Conservation (phyloP, 1,140 invertebrate genomes). For the Antheraea mylitta region DNA sequence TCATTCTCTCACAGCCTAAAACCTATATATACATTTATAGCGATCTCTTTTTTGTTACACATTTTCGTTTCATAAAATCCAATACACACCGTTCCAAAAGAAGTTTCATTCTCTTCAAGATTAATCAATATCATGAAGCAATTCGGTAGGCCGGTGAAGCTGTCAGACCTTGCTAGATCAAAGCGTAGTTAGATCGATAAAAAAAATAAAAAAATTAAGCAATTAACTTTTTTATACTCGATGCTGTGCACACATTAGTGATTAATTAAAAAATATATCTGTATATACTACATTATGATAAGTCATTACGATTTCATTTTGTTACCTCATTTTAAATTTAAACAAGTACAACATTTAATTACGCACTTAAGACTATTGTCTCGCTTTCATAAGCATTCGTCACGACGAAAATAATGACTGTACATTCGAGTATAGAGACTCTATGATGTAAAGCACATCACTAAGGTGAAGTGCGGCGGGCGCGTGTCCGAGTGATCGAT, state of each 20-base stretch:
- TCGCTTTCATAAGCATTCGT: neutral
- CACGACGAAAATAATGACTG: neutral
- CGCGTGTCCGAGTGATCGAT: conserved; percentile 54
- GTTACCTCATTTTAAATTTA: neutral
- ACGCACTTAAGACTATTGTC: neutral
- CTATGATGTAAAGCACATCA: neutral
- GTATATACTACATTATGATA: neutral
- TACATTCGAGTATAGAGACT: neutral
- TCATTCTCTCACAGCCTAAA: too few relatives aligned
- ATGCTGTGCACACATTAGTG: neutral
- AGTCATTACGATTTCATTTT: conserved; percentile 2
- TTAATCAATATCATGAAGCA: too few relatives aligned
- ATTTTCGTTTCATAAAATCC: too few relatives aligned
- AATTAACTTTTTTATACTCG: neutral
- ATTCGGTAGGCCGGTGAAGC: too few relatives aligned
- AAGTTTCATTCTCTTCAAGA: too few relatives aligned
- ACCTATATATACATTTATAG: too few relatives aligned
- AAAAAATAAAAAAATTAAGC: too few relatives aligned
- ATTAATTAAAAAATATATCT: neutral
- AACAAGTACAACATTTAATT: neutral
- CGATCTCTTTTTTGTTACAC: too few relatives aligned
- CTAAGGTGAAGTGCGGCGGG: conserved; percentile 32
- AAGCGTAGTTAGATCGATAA: too few relatives aligned
- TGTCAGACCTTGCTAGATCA: too few relatives aligned
- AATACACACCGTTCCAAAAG: too few relatives aligned